These are phyloP conservation scores for Apus apus DNA, from an alignment of 2,113 vertebrate genomes.

Conservation along the genomic window DNA sequence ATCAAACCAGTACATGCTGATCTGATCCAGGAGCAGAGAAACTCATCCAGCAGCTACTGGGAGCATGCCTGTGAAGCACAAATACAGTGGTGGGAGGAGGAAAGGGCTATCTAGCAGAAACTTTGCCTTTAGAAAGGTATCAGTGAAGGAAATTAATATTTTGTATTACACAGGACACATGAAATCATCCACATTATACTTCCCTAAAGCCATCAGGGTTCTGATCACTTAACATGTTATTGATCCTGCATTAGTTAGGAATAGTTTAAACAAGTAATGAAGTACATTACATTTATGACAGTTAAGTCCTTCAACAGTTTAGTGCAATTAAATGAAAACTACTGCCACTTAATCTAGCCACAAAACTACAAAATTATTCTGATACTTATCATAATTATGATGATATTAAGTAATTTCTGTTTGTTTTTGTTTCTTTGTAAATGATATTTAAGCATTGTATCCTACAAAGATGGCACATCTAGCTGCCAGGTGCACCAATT, in stretches of 20 bases:
- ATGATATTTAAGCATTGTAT: conserved; percentile 64
- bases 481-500: conserved; percentile 78
- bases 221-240: neutral
- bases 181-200: neutral
- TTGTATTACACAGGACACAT: neutral
- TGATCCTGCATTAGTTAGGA: conserved; percentile 24
- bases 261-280: neutral
- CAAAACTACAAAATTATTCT: conserved; percentile 47
- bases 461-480: conserved; percentile 35
- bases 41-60: neutral
- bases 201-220: neutral
- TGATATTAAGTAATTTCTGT: conserved; percentile 36
- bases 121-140: neutral
- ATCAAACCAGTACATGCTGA: neutral
- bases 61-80: neutral
- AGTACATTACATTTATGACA: neutral
- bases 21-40: neutral
- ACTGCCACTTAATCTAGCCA: conserved; percentile 34
- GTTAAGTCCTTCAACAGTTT: conserved; percentile 53
- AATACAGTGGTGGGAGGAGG: neutral
- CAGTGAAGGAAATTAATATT: neutral
- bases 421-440: conserved; percentile 70
- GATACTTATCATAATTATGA: conserved; percentile 62
- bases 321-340: conserved; percentile 50
- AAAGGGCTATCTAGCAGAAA: neutral